A percentile compares a stretch with the other conserved stretches of the same genome.
Conservation (phyloP, 2,113 vertebrate genomes). For the Malurus cyaneus region DNA sequence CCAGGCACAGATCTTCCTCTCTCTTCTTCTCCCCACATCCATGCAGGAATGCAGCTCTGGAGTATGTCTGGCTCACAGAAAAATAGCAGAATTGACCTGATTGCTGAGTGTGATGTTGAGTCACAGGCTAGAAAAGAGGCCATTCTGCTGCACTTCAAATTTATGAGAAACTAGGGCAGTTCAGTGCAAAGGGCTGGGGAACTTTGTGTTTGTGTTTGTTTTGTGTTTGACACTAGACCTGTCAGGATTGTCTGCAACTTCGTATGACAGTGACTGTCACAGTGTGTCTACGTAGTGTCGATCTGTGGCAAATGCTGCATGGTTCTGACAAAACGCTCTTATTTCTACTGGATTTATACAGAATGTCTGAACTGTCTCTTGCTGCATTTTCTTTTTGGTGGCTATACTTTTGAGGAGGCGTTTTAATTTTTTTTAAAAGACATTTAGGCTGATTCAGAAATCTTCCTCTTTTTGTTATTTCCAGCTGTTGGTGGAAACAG, state of each 20-base stretch:
- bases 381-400: not conserved
- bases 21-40: rapidly evolving
- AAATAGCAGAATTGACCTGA: not conserved
- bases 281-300: not conserved
- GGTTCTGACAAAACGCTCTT: not conserved
- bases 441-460: not conserved
- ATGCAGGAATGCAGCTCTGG: not conserved
- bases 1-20: not conserved
- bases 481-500: not conserved
- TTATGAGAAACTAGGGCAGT: not conserved
- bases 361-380: not conserved
- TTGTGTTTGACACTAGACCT: not conserved
- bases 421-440: not conserved
- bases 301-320: not conserved
- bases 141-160: not conserved
- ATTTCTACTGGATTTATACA: not conserved
- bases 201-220: no score
- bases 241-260: not conserved
- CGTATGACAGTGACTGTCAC: not conserved
- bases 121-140: not conserved
- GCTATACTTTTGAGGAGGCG: not conserved
- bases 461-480: not conserved
- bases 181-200: not conserved
- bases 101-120: not conserved
- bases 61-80: not conserved